Percentiles rank a stretch among this genome's conserved stretches.
Conservation (phyloP, 2,888 invertebrate genomes). For the Augochlorella aurata region DNA sequence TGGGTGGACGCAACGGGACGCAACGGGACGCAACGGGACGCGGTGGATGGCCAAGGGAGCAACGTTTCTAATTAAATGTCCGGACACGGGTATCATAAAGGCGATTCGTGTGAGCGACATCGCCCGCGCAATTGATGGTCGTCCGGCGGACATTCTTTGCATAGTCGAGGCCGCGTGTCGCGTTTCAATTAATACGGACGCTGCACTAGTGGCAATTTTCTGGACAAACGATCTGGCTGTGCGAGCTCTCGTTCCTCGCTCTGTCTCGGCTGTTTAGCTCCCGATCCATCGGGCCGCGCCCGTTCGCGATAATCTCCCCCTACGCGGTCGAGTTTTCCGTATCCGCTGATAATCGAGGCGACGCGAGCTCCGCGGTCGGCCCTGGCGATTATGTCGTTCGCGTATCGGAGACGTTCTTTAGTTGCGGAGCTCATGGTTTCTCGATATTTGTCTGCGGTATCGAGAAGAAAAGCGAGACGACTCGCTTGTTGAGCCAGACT, state of each 20-base stretch:
- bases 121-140: conserved; percentile 40
- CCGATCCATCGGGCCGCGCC: background rate
- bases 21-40: too few relatives aligned
- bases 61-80: conserved; percentile 67
- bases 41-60: conserved; percentile 24
- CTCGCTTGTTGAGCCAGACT: too few relatives aligned
- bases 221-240: conserved; percentile 18
- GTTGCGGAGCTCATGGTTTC: too few relatives aligned
- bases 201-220: conserved; percentile 20
- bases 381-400: too few relatives aligned
- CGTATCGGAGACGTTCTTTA: too few relatives aligned
- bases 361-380: too few relatives aligned
- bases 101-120: conserved; percentile 47
- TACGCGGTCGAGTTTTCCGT: background rate
- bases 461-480: too few relatives aligned
- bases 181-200: conserved; percentile 46
- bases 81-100: conserved; percentile 60
- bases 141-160: conserved; percentile 41
- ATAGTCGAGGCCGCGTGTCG: conserved; percentile 40
- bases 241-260: background rate
- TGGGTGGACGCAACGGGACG: too few relatives aligned
- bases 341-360: background rate
- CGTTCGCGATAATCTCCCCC: background rate
- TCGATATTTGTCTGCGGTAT: too few relatives aligned
- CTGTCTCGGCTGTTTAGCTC: background rate